Conservation (phyloP, 64 coral and sea anemone genomes). For the Astreopora myriophthalma region DNA sequence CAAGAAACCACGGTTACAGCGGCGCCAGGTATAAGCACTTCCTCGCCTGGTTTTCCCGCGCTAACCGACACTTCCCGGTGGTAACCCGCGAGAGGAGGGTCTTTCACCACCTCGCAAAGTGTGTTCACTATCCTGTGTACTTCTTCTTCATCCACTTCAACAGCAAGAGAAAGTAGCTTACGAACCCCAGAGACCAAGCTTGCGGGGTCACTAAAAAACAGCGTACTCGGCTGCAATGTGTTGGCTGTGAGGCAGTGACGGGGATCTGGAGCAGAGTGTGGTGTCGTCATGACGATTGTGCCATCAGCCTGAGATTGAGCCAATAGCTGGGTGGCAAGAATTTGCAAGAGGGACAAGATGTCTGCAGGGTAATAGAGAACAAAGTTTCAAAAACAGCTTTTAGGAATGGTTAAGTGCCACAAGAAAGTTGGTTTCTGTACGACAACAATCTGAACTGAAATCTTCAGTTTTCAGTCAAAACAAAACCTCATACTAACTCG, state of each 20-base stretch:
- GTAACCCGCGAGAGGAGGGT: not conserved
- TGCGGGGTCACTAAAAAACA: conserved; percentile 76
- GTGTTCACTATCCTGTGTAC: conserved; percentile 50
- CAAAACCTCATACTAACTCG: too few species aligned
- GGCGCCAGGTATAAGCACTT: conserved; percentile 61
- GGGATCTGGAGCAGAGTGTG: conserved; percentile 57
- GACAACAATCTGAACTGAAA: too few species aligned
- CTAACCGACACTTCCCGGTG: conserved; percentile 63
- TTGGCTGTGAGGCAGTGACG: conserved; percentile 67
- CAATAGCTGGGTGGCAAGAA: conserved; percentile 44
- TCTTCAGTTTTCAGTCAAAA: too few species aligned
- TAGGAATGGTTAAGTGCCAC: too few species aligned
- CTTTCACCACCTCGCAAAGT: conserved; percentile 72
- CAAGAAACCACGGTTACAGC: conserved; percentile 86
- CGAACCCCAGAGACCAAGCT: conserved; percentile 31
- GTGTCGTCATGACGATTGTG: conserved; percentile 3
- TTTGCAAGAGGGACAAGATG: conserved; percentile 12
- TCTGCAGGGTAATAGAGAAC: not conserved
- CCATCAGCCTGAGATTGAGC: conserved; percentile 62
- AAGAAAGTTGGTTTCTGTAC: too few species aligned
- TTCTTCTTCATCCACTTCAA: conserved; percentile 27
- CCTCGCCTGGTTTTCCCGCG: conserved; percentile 54
- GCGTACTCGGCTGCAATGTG: conserved; percentile 65
- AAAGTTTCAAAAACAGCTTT: not conserved
- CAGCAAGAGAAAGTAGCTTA: conserved; percentile 25